Evolutionary conservation across 2,888 invertebrate species (phyloP).

Genomic region (Crematogaster levior): DNA sequence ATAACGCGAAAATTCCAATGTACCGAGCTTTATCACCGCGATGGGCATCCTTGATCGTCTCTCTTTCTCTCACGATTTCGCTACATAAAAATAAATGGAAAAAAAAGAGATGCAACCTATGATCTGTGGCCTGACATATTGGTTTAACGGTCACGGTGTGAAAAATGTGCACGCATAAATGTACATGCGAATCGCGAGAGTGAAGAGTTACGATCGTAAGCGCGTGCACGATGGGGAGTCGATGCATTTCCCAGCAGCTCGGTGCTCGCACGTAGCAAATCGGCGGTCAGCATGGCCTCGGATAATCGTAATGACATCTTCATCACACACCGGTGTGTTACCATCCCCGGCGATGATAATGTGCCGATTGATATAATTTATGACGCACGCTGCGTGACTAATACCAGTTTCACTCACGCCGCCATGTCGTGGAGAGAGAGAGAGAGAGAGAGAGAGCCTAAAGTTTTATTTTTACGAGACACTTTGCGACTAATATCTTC

Average conservation of each 20-base stretch:
- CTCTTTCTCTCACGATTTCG: background rate
- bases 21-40: conserved; percentile 43
- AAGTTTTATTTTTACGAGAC: conserved; percentile 29
- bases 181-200: conserved; percentile 38
- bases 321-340: conserved; percentile 40
- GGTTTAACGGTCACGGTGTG: conserved; percentile 35
- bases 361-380: conserved; percentile 53
- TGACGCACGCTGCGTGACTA: conserved; percentile 41
- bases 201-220: conserved; percentile 47
- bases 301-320: conserved; percentile 49
- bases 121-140: conserved; percentile 38
- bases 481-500: conserved; percentile 21
- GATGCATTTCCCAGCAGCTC: conserved; percentile 35
- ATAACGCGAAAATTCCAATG: conserved; percentile 59
- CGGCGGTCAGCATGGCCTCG: conserved; percentile 8
- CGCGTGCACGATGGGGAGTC: conserved; percentile 47
- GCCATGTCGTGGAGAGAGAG: background rate
- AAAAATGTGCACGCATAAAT: conserved; percentile 41
- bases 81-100: conserved; percentile 23
- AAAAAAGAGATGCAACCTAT: conserved; percentile 24
- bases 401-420: conserved; percentile 41
- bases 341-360: conserved; percentile 41
- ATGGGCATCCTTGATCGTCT: conserved; percentile 6
- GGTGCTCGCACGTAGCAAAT: conserved; percentile 33
- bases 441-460: too few species aligned